phyloP scores from a whole-genome alignment of 2,113 vertebrate genomes.

The Hyla sarda region DNA sequence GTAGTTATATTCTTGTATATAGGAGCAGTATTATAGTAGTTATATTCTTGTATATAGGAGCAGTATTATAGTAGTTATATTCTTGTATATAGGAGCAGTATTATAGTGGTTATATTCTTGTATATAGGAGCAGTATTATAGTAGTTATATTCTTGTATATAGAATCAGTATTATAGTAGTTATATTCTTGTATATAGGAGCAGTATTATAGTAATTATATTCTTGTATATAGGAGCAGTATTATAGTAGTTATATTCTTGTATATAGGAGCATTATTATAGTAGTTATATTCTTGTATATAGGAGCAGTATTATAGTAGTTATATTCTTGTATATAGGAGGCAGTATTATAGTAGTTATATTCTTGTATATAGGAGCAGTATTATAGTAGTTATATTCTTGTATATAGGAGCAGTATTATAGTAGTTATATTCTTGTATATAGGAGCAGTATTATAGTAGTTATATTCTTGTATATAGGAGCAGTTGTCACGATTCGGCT shows the following conservation, averaged over 20 bases:
- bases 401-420: no score
- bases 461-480: not conserved
- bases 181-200: not conserved
- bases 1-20: not conserved
- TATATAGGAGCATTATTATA: not conserved
- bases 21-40: not conserved
- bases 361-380: not conserved
- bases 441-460: not conserved
- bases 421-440: not conserved
- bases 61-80: not conserved
- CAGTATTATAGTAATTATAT: slow-evolving; percentile 5
- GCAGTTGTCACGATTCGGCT: no score
- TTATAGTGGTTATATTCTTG: not conserved
- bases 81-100: not conserved
- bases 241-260: slow-evolving; percentile 9
- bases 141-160: not conserved
- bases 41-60: not conserved
- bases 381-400: not conserved
- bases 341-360: not conserved
- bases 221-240: not conserved
- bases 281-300: not conserved
- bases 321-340: not conserved
- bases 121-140: not conserved
- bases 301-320: not conserved
- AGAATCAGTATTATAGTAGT: slow-evolving; percentile 1